phyloP scores from a whole-genome alignment of 2,797 vertebrate species.

The Chelonia mydas region DNA sequence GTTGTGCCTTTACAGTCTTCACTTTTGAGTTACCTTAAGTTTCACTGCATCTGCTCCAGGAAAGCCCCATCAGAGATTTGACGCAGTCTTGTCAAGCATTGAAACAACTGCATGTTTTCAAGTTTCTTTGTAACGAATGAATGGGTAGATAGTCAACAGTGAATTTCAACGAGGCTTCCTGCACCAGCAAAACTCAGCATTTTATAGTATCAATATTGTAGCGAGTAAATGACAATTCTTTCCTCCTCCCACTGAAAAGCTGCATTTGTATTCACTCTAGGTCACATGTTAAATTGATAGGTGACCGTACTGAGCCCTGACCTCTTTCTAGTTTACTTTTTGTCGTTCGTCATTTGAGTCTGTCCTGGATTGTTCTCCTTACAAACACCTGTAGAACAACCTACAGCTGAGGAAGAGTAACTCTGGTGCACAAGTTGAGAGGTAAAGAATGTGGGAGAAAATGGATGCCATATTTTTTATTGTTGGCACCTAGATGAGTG shows the following conservation, averaged over 20 bases:
- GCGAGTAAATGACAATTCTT: neutral
- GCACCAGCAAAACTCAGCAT: neutral
- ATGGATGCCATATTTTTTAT: neutral
- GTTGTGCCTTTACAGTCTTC: neutral
- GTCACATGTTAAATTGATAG: neutral
- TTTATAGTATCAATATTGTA: neutral
- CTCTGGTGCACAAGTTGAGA: neutral
- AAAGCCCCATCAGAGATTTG: neutral
- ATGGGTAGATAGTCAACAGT: neutral
- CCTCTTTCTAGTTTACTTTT: neutral
- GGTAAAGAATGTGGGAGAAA: slow-evolving; percentile 21
- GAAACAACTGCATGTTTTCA: slow-evolving; percentile 18
- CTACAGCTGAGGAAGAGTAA: neutral
- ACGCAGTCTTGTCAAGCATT: neutral
- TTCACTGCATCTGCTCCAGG: neutral
- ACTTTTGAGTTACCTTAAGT: neutral
- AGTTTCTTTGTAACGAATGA: neutral
- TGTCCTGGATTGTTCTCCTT: neutral
- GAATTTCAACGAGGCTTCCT: neutral
- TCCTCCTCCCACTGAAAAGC: neutral
- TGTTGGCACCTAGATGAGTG: neutral
- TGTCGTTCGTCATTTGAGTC: neutral
- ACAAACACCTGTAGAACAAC: neutral
- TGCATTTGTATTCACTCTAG: neutral
- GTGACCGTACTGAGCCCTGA: neutral